Evolutionary conservation across 2,888 invertebrate species (phyloP).

Genomic region (Ditula angustiorana): DNA sequence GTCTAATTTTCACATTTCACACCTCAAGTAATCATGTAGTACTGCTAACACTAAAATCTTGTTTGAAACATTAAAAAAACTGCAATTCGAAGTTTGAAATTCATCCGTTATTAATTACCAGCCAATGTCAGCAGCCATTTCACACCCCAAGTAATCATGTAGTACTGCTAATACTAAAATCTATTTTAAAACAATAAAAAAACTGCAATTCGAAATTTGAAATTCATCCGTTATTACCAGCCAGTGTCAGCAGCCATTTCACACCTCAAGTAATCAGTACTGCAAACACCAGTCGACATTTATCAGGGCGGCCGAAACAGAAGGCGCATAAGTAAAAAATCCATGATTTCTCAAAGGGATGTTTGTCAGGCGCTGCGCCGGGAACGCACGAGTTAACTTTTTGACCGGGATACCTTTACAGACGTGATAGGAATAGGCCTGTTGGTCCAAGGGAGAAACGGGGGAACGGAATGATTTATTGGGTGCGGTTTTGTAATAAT

Average conservation of each 20-base stretch:
- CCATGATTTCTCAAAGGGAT: slow-evolving; percentile 43
- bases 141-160: too few relatives aligned
- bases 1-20: too few relatives aligned
- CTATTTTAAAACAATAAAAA: too few relatives aligned
- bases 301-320: slow-evolving; percentile 33
- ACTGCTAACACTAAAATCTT: too few relatives aligned
- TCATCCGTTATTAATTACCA: background rate
- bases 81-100: background rate
- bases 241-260: slow-evolving; percentile 10
- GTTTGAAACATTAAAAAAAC: too few relatives aligned
- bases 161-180: too few relatives aligned
- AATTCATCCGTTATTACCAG: background rate
- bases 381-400: slow-evolving; percentile 42
- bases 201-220: background rate
- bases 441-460: slow-evolving; percentile 19
- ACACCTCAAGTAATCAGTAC: slow-evolving; percentile 17
- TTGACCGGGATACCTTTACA: slow-evolving; percentile 42
- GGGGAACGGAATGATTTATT: background rate
- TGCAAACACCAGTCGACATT: slow-evolving; percentile 25
- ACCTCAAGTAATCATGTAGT: too few relatives aligned
- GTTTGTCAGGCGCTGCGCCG: slow-evolving; percentile 36
- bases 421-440: slow-evolving; percentile 39
- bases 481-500: background rate
- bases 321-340: slow-evolving; percentile 40
- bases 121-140: slow-evolving; percentile 2